Conservation (phyloP, 2,113 vertebrate genomes). For the Cepphus grylle region DNA sequence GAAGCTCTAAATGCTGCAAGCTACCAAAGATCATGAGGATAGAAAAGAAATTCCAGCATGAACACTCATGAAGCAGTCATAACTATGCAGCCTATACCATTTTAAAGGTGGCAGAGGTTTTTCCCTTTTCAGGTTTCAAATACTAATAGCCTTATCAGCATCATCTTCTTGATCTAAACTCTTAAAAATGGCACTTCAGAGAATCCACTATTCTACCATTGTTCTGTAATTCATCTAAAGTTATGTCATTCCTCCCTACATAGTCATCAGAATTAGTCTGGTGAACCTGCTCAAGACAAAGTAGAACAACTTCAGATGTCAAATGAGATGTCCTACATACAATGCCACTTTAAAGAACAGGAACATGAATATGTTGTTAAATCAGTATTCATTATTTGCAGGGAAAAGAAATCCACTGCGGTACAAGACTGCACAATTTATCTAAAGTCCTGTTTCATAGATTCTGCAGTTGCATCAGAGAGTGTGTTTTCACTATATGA, state of each 20-base stretch:
- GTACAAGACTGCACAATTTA: not conserved
- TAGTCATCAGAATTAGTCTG: not conserved
- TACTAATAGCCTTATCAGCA: not conserved
- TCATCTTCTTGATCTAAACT: not conserved
- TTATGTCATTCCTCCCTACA: not conserved
- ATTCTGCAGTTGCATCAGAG: not conserved
- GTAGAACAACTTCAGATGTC: not conserved
- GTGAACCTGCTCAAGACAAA: not conserved
- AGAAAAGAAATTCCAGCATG: not conserved
- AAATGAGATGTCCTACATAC: not conserved
- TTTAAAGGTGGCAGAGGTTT: not conserved
- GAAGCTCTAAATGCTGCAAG: slow-evolving; percentile 19
- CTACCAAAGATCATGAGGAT: not conserved
- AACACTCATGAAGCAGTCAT: not conserved
- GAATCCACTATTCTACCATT: not conserved
- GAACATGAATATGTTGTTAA: not conserved
- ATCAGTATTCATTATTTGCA: not conserved
- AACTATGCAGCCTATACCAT: not conserved
- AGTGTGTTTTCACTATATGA: not conserved
- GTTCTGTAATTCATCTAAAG: not conserved
- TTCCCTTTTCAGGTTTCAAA: not conserved
- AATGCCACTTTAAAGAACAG: not conserved
- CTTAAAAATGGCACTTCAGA: slow-evolving; percentile 6
- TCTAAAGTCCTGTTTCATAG: not conserved
- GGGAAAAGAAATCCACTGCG: not conserved